Evolutionary conservation across 2,888 invertebrate genomes (phyloP), one percentile per base, ranked within the genome.

Genomic region (Scrobipalpa costella): DNA sequence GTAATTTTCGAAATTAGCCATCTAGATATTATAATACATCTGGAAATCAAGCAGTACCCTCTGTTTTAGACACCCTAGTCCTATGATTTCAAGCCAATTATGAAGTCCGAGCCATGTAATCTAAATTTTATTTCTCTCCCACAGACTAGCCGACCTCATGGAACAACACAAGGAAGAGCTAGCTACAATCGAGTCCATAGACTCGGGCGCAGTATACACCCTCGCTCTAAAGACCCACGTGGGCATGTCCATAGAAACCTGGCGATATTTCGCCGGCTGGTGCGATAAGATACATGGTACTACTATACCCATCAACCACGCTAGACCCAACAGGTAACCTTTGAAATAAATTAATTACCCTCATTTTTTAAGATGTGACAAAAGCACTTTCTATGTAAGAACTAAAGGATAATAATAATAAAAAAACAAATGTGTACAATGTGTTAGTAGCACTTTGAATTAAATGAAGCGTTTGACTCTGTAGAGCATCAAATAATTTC

Each of bases 231-330:
- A 99, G 83, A 99, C 99, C 0, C 99, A 99, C 86, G 93, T 99
- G 6, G 99, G 99, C 63, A 99, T 99, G 99, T 98, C 98, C 15
- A 98, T 99, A 61, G 98, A 98, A 79, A 98, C 98, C 0, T 98
- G 98, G 97, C 92, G 97, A 47, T 99, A 99, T 85, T 99, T 98
- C 85, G 98, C 98, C 3, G 98, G 98, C 3, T 98, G 98, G 97
- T 95, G 97, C 77, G 99, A 99, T 86, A 99, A 99, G 85, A 98
- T 98, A 63, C 96, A 96, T 79, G 98, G 98, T 0, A 17, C 94
- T 13, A 98, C 98, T 0, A 96, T 99, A 71, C 99, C 98, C 0
- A 97, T 98, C 62, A 96, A 94, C 74, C 96, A 98, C 76, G 98
- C 98, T 0, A 92, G 98, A 61, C 98, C 98, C 0, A 98, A 97